Base-by-base conservation (phyloP, 2,113 vertebrate genomes). In the Passer montanus region DNA sequence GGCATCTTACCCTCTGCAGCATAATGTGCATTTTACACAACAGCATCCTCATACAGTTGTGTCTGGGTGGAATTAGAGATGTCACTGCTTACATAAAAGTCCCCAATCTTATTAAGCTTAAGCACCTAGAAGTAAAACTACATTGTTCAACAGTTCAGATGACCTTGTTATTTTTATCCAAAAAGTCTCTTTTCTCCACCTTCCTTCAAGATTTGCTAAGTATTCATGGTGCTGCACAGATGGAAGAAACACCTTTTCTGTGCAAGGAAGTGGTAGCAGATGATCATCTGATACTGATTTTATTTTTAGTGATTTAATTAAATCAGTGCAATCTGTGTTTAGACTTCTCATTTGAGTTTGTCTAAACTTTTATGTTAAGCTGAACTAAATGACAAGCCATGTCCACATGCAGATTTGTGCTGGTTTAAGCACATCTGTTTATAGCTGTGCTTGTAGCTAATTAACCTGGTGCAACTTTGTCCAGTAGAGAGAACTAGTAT, bases 291-390 rank as follows among this genome's bases (percentile, higher is more conserved):
- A 85, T 85, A 55, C 43, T 16, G 41, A 27, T 79, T 87, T 93
- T 89, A 82, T 60, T 89, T 97, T 93, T 85, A 87, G 74, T 31
- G 24, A n/a, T 77, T 87, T 69, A 74, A 87, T 89, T 83, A 68
- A 87, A 55, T 66, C 21, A 69, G 24, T 85, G 59, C 74, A 87
- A 9, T 73, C 81, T 81, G 44, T 43, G n/a, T 76, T 84, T 85
- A 69, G 39, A 58, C 74, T 94, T 86, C 67, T 79, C 43, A 13
- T 13, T 83, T 6, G 15, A 64, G 24, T 59, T 91, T 74, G 39
- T 6, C 1, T 37, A 49, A 87, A 73, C 49, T 76, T 85, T 66
- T 76, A 20, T 90, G 11, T 52, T 49, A 49, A 81, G 47, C 60
- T 59, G 11, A 81, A 37, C 30, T 78, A 31, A 84, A 27, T 59